phyloP scores from a whole-genome alignment of 2,888 invertebrate species.

The Andrena flavipes region DNA sequence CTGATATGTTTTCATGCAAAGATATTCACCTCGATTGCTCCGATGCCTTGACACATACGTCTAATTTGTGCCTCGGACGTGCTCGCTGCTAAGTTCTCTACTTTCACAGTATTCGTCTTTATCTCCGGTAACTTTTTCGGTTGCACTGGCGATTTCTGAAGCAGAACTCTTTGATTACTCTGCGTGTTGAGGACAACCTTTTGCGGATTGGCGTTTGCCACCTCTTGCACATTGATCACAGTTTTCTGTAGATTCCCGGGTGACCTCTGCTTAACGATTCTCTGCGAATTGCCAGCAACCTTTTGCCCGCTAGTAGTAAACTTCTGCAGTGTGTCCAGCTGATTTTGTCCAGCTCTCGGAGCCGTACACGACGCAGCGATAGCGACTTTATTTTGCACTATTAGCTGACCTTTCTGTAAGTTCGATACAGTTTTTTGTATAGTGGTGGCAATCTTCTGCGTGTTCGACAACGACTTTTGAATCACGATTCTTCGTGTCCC shows the following conservation, averaged over 20 bases:
- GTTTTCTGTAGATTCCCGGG: constrained; percentile 57
- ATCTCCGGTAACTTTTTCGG: constrained; percentile 69
- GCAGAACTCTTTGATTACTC: constrained; percentile 74
- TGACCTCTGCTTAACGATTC: constrained; percentile 74
- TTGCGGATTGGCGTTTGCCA: constrained; percentile 46
- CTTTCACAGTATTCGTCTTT: constrained; percentile 84
- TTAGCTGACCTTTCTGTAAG: constrained; percentile 69
- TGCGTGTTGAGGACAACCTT: constrained; percentile 69
- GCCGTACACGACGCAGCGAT: constrained; percentile 17
- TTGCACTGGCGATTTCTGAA: constrained; percentile 67
- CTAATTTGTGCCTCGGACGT: constrained; percentile 85
- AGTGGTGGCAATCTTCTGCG: constrained; percentile 70
- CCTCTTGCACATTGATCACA: constrained; percentile 64
- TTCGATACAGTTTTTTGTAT: constrained; percentile 78
- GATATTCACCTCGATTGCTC: constrained; percentile 85
- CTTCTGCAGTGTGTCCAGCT: constrained; percentile 51
- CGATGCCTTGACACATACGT: constrained; percentile 85
- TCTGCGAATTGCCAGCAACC: constrained; percentile 58
- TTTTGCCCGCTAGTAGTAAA: constrained; percentile 42
- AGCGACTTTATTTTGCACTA: constrained; percentile 42
- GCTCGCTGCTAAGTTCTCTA: constrained; percentile 85
- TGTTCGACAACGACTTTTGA: constrained; percentile 73
- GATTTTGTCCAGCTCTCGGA: constrained; percentile 58
- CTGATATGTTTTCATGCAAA: constrained; percentile 71
- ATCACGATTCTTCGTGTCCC: constrained; percentile 79